A percentile compares a stretch with the other conserved stretches of the same genome.
These are phyloP conservation scores for Zaprionus nigranus DNA, from an alignment of 1,140 invertebrate genomes.

Conservation along the genomic window DNA sequence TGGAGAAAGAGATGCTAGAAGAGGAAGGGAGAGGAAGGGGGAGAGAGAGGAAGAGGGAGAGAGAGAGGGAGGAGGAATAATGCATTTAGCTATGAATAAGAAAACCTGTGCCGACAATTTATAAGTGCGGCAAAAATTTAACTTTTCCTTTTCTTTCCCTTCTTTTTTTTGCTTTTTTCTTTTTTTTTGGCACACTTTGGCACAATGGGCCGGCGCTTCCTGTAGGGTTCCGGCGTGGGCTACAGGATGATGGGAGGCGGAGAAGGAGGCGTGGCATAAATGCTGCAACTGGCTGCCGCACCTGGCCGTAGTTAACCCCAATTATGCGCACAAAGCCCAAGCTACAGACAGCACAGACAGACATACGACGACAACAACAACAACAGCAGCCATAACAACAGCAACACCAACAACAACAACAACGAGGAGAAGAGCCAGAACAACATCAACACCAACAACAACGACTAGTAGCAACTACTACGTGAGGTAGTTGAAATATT, in stretches of 20 bases:
- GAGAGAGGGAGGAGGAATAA: conserved; percentile 4
- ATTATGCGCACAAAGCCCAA: conserved; percentile 73
- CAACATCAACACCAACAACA: conserved; percentile 11
- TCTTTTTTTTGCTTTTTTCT: neutral
- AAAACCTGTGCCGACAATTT: conserved; percentile 61
- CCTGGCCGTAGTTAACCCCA: conserved; percentile 77
- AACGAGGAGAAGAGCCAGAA: too few relatives aligned
- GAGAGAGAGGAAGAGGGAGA: too few relatives aligned
- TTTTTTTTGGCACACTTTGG: conserved; percentile 68
- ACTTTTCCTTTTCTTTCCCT: conserved; percentile 60
- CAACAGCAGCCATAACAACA: conserved; percentile 25
- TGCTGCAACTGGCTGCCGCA: conserved; percentile 26
- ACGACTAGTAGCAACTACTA: conserved; percentile 15
- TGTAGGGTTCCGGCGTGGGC: neutral
- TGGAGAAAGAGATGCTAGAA: neutral
- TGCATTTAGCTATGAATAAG: conserved; percentile 16
- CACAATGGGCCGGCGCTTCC: conserved; percentile 60
- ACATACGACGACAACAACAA: conserved; percentile 7
- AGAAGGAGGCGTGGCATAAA: conserved; percentile 6
- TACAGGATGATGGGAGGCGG: neutral
- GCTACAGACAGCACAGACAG: conserved; percentile 31
- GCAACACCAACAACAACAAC: conserved; percentile 5
- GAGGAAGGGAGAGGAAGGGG: neutral
- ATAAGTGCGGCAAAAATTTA: conserved; percentile 64
- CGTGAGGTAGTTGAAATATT: conserved; percentile 75